Conservation (phyloP, 2,888 invertebrate genomes). For the Lepidochrysops patricia region DNA sequence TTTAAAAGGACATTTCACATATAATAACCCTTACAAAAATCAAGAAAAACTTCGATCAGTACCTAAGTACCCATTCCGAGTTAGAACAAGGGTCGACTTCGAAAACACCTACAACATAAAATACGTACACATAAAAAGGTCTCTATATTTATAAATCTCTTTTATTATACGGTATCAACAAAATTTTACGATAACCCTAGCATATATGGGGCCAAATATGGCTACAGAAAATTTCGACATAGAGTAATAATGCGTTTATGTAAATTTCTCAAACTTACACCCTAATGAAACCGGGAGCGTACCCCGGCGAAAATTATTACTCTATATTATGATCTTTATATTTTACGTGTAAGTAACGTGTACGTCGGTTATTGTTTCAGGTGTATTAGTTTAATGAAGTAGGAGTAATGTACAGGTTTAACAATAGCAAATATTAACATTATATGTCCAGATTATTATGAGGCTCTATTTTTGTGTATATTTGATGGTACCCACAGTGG, state of each 20-base stretch:
- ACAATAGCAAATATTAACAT: too few relatives aligned
- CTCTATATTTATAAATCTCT: slow-evolving; percentile 25
- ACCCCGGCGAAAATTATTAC: slow-evolving; percentile 51
- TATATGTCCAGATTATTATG: too few relatives aligned
- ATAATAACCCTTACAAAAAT: neutral
- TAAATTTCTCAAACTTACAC: slow-evolving; percentile 54
- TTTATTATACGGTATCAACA: slow-evolving; percentile 26
- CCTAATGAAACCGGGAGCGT: slow-evolving; percentile 55
- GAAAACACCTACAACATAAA: slow-evolving; percentile 15
- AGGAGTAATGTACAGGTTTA: neutral
- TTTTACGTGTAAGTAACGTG: slow-evolving; percentile 22
- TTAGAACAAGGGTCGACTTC: neutral
- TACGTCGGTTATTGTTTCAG: slow-evolving; percentile 1
- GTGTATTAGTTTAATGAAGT: neutral
- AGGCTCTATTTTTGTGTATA: too few relatives aligned
- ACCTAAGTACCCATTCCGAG: neutral
- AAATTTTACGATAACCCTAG: slow-evolving; percentile 32
- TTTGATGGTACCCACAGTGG: too few relatives aligned
- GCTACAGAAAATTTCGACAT: slow-evolving; percentile 39
- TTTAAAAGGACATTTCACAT: neutral
- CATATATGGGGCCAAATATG: slow-evolving; percentile 29
- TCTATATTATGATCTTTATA: slow-evolving; percentile 38
- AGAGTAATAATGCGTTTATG: slow-evolving; percentile 54
- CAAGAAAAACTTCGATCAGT: neutral
- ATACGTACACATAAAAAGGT: slow-evolving; percentile 19